Evolutionary conservation across 2,113 vertebrate species (phyloP).

Genomic region (Phyllopteryx taeniolatus): DNA sequence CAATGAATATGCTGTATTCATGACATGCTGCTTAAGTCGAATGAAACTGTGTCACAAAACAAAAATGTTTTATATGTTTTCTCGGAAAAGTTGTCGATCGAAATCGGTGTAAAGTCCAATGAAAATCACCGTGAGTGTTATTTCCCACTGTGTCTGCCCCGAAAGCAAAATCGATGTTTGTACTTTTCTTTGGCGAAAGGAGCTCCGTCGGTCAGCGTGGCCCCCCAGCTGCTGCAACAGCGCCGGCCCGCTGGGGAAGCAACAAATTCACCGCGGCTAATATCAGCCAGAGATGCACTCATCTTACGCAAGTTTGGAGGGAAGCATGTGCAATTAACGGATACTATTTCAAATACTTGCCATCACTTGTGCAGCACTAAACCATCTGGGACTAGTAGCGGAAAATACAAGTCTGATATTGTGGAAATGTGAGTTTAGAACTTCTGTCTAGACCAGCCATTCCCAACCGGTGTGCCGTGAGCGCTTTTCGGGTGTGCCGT

Average conservation of each 20-base stretch:
- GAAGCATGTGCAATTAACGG: neutral
- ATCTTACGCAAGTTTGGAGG: neutral
- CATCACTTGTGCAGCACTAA: slow-evolving; percentile 6
- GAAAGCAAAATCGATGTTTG: slow-evolving; percentile 12
- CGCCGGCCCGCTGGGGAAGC: slow-evolving; percentile 22
- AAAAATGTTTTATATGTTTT: no score
- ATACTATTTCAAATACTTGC: neutral
- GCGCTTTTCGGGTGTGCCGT: no score
- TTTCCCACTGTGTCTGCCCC: neutral
- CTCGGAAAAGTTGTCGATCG: no score
- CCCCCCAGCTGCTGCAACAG: neutral
- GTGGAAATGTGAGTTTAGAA: slow-evolving; percentile 32
- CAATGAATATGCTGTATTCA: no score
- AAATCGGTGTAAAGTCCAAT: no score
- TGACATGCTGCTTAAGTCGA: no score
- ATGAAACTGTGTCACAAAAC: no score
- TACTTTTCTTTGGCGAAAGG: slow-evolving; percentile 15
- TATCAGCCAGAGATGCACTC: slow-evolving; percentile 1
- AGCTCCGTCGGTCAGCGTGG: slow-evolving; percentile 4
- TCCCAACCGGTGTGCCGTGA: no score
- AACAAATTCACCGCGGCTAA: neutral
- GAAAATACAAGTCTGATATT: slow-evolving; percentile 16
- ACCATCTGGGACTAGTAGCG: slow-evolving; percentile 13
- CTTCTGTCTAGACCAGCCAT: slow-evolving; percentile 21
- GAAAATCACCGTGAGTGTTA: neutral